Evolutionary conservation across 2,113 vertebrate species (phyloP), one percentile per base, ranked within the genome.

Genomic region (Channa maculata): DNA sequence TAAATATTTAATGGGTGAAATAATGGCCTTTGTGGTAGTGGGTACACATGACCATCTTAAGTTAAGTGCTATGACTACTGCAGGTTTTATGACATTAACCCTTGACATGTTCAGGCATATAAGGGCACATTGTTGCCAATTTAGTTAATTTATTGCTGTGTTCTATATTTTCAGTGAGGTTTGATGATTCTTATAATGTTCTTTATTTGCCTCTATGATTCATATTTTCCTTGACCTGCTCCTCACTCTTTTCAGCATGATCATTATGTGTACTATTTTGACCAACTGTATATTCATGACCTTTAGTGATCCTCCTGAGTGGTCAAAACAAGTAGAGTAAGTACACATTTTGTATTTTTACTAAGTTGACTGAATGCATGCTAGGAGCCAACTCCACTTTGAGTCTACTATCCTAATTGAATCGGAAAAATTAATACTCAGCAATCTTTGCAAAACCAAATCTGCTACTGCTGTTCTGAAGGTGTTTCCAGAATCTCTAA

Each of bases 211-310:
- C 14, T 61, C 33, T 57, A 39, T 33, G 2, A 34, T 49, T 62
- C 12, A 2, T 54, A 44, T 72, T 90, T 94, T 94, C 92, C 94
- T 94, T 94, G 90, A 95, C 91, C 52, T 34, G 15, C 59, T 60
- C 46, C 72, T 84, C 75, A 99, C 97, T 96, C 92, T 99, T 91
- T 99, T 99, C 94, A 99, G 98, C 96, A 98, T 99, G 97, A 98
- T 99, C 96, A 99, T 99, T 87, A 99, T 99, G 98, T 97, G 95
- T 95, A 99, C 98, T 90, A 99, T 99, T 96, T 95, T 99, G 96
- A 99, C 98, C 93, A 99, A 99, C 96, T 99, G 98, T 92, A 97
- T 99, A 85, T 99, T 99, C 95, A 99, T 99, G 98, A 99, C 98
- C 90, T 98, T 99, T 95, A 99, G 97, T 91, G 97, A 99, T 94